Evolutionary conservation across 2,113 vertebrate species (phyloP).

Genomic region (Neopipo cinnamomea): DNA sequence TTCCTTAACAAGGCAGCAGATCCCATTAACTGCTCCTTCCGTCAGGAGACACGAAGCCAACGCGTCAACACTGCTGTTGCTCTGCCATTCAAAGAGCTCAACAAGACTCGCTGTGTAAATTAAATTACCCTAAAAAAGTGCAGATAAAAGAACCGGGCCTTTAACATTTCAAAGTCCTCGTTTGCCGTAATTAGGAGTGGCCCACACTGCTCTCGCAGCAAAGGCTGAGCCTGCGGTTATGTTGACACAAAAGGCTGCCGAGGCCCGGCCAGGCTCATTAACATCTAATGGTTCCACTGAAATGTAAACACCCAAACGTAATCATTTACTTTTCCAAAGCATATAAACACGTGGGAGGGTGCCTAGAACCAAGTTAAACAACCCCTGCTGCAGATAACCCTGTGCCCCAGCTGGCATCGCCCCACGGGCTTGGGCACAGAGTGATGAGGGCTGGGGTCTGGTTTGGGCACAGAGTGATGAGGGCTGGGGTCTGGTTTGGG

Average conservation of each 20-base stretch:
- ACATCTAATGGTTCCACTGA: not conserved
- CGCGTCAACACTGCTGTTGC: not conserved
- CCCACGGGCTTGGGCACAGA: not conserved
- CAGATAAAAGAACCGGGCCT: not conserved
- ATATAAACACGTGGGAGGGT: not conserved
- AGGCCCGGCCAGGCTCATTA: not conserved
- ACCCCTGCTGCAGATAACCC: not conserved
- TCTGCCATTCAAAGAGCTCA: not conserved
- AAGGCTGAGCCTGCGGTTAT: not conserved
- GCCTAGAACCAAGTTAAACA: not conserved
- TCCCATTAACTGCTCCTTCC: not conserved
- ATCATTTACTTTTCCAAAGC: not conserved
- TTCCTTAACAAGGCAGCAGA: not conserved
- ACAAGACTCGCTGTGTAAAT: not conserved
- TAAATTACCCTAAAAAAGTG: not conserved
- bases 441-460: not conserved
- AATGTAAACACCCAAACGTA: not conserved
- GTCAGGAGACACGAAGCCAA: not conserved
- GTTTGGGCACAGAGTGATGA: too few relatives aligned
- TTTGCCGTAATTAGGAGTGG: not conserved
- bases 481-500: fast-evolving
- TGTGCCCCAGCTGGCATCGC: fast-evolving
- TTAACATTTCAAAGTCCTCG: too few relatives aligned
- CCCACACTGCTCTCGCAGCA: fast-evolving
- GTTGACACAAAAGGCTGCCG: not conserved